Evolutionary conservation across 30 jellyfish, hydroid and myxozoan species (phyloP).

Genomic region (Catostylus mosaicus): DNA sequence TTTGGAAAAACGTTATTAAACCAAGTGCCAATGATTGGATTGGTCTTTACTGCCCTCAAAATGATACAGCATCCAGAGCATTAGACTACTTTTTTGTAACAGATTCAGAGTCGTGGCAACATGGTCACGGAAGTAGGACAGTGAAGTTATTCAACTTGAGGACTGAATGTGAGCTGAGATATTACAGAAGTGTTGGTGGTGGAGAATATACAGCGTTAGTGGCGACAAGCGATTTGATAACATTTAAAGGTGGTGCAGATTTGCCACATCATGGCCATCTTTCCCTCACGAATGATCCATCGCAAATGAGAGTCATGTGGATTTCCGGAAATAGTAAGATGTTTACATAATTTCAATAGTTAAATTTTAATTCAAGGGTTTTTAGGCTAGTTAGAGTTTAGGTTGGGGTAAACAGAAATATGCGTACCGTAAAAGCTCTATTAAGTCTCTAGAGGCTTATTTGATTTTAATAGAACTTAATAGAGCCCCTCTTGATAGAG

Average conservation of each 20-base stretch:
- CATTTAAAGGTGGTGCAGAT: constrained; percentile 68
- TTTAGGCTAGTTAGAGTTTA: too few relatives aligned
- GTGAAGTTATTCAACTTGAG: constrained; percentile 74
- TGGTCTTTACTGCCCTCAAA: constrained; percentile 83
- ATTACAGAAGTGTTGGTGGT: constrained; percentile 51
- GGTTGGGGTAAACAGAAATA: too few relatives aligned
- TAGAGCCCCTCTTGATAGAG: too few relatives aligned
- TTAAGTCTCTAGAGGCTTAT: too few relatives aligned
- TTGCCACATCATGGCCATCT: constrained; percentile 81
- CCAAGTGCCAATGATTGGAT: constrained; percentile 83
- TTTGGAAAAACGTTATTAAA: constrained; percentile 59
- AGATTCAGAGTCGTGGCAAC: constrained; percentile 66
- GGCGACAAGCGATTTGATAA: constrained; percentile 63
- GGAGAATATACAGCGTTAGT: constrained; percentile 55
- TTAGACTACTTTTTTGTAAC: constrained; percentile 70
- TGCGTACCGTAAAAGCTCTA: too few relatives aligned
- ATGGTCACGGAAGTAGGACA: constrained; percentile 63
- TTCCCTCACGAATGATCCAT: constrained; percentile 71
- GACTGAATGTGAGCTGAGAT: constrained; percentile 60
- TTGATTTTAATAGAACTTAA: too few relatives aligned
- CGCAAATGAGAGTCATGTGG: constrained; percentile 88
- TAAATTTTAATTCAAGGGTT: too few relatives aligned
- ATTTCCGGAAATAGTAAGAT: constrained; percentile 74
- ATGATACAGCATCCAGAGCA: constrained; percentile 49
- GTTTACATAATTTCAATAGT: too few relatives aligned